Base-by-base conservation (phyloP, 2,113 vertebrate species). In the Phalacrocorax brasilianus region DNA sequence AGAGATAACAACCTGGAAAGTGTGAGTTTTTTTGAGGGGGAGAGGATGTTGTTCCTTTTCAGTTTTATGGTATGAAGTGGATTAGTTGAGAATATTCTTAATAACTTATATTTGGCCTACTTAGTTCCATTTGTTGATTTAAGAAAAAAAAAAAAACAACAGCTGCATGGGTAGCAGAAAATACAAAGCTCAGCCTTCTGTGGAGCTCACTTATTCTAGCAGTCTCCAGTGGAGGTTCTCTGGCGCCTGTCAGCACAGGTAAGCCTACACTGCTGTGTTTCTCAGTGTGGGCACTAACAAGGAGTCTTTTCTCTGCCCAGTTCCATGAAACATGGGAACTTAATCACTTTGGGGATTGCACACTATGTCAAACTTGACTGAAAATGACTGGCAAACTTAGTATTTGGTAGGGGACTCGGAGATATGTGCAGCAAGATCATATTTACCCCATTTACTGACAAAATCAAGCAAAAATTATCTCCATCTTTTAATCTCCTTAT, bases 401-500 rank as follows among this genome's bases (percentile, higher is more conserved):
- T 78, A 23, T 52, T 44, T 89, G 47, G 27, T 7, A 49, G 21
- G 16, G 55, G 10, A 50, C 40, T 80, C 26, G 42, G 76, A 38
- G 32, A 15, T 16, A 12, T 4, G 11, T 85, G 50, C 63, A 68
- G 27, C 82, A 82, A 67, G 82, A 79, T 56, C 18, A 2, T 76
- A 44, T 72, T 71, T 89, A 49, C 75, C 47, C 44, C 76, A 65
- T 96, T 96, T 89, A 58, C 93, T 88, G 88, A 93, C 74, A 94
- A 87, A 97, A 93, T 94, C 66, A 85, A 68, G 62, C 74, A 76
- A 72, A 72, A 94, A 85, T 85, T 58, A 79, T 94, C 45, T 92
- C 55, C 56, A 52, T 95, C 70, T 88, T 89, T 87, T 82, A 4
- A 33, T 85, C 66, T 94, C 38, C 56, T 79, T 72, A 32, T 89